Evolutionary conservation across 2,888 invertebrate genomes (phyloP).

Genomic region (Eupithecia dodoneata): DNA sequence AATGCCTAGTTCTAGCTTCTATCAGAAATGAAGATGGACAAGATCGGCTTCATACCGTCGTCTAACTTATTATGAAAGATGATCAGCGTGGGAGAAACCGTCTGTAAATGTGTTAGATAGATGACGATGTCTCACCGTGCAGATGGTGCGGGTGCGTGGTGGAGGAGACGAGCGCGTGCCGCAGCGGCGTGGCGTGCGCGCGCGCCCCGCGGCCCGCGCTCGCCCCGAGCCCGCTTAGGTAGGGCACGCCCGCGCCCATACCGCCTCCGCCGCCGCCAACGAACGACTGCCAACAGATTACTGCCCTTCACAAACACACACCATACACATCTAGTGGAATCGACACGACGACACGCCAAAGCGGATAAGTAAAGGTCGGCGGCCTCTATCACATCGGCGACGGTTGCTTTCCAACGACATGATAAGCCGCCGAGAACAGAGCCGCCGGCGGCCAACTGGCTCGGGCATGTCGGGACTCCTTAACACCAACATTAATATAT

Average conservation of each 20-base stretch:
- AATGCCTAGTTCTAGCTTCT: too few relatives aligned
- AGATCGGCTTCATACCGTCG: too few relatives aligned
- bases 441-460: not conserved
- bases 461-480: not conserved
- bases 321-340: not conserved
- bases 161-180: constrained; percentile 86
- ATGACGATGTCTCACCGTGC: constrained; percentile 61
- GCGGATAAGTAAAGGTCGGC: not conserved
- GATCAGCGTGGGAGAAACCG: too few relatives aligned
- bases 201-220: constrained; percentile 54
- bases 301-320: not conserved
- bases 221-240: constrained; percentile 32
- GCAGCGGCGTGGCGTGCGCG: constrained; percentile 70
- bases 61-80: too few relatives aligned
- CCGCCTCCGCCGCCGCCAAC: constrained; percentile 47
- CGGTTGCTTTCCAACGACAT: not conserved
- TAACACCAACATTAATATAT: not conserved
- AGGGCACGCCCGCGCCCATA: constrained; percentile 45
- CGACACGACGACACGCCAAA: not conserved
- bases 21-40: too few relatives aligned
- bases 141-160: constrained; percentile 87
- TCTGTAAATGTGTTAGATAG: too few relatives aligned
- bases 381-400: too few relatives aligned
- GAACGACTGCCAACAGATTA: constrained; percentile 59
- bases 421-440: not conserved